Evolutionary conservation across 2,797 vertebrate genomes (phyloP), one percentile per base, ranked within the genome.

Genomic region (Coregonus sp.): DNA sequence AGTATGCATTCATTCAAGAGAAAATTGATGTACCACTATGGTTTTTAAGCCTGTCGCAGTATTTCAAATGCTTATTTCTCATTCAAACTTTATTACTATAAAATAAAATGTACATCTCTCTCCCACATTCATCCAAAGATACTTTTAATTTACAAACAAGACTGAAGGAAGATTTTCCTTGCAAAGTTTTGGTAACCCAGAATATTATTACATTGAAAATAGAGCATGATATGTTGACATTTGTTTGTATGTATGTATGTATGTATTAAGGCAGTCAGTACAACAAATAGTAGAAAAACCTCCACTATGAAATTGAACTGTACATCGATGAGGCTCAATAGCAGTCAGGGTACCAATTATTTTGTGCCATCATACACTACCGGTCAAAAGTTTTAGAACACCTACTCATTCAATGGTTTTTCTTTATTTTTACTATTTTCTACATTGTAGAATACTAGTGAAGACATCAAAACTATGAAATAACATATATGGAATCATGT

Each of bases 51-150:
- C 18, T 61, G 20, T 37, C 29, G 61, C 67, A 67, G n/a, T 65
- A 63, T 37, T 75, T 67, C 82, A 37, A 79, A 76, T 59, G 74
- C 16, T 47, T 82, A 61, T 50, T 83, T 85, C 87, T 86, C 85
- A 89, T 98, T 98, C 93, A 87, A 89, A 83, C 85, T 3, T n/a
- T 65, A 82, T 82, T 67, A 77, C 76, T 85, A 81, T 77, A 81
- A 80, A 85, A 83, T 67, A 86, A 83, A 14, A 40, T 81, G 59
- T 82, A 89, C 80, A 88, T 97, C 99, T 91, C 91, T 99, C 98
- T 91, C 99, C 98, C 98, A 78, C 68, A 76, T 33, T 82, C 51
- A 29, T 72, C 59, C 16, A 67, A 16, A 18, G 70, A 51, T 14
- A 79, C 72, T 79, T 79, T 52, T 81, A 78, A 76, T 15, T 74